Base-by-base conservation (phyloP, 2,797 vertebrate species). In the Neopelma chrysocephalum region DNA sequence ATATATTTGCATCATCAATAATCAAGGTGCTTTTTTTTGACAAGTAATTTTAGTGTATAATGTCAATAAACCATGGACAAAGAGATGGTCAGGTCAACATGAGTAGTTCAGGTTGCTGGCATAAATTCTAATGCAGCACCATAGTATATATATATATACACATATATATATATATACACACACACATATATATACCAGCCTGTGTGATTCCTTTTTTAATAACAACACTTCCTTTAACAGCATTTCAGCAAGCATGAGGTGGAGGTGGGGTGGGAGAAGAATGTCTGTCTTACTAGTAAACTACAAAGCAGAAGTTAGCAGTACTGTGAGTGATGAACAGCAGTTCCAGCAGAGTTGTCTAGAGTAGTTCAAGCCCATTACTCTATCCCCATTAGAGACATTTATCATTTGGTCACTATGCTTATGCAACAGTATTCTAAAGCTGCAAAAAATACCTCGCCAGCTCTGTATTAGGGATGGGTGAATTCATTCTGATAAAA, bases 371-470 rank as follows among this genome's bases (percentile, higher is more conserved):
- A 85, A 93, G 88, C 26, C 73, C 85, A 90, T 96, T 94, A 90
- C 78, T 95, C 71, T 75, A 73, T 75, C 26, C 60, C 32, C 80
- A 64, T 93, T 94, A 92, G 61, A 95, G 64, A 84, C 89, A 96
- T 96, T 96, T 89, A 95, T 97, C 86, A 96, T 97, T 92, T 96
- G 95, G 94, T 94, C 93, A 96, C 93, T 94, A 8, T 94, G 93
- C 94, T 93, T 96, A 95, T 71, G 85, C 94, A 94, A 96, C 70
- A 87, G 54, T 71, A 89, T 94, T 96, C 73, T 80, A 96, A 82
- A 73, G 82, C 21, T 80, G 95, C 5, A 89, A 69, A 89, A 89
- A 76, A 58, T 45, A 75, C 62, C 66, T 93, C 5, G 48, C 87
- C 91, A 94, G 91, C 80, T 96, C 57, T 88, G 11, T 89, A 91